Conservation (phyloP, 2,797 vertebrate species). For the Argentina silus region DNA sequence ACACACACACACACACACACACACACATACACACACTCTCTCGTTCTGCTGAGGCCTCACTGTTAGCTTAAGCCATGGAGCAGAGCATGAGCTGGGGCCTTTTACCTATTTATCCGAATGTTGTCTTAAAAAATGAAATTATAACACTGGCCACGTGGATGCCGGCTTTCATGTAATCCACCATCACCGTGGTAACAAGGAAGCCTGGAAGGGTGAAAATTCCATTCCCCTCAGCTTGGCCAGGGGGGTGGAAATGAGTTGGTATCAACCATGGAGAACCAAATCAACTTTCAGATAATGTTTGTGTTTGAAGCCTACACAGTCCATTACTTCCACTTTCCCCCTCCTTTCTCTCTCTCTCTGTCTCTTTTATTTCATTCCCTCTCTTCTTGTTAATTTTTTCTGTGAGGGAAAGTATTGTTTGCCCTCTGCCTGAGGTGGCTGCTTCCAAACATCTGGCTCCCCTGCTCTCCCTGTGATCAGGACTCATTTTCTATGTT, state of each 20-base stretch:
- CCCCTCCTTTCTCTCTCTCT: neutral
- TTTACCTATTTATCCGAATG: slow-evolving; percentile 1
- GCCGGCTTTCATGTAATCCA: neutral
- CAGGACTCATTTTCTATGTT: slow-evolving; percentile 67
- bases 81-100: neutral
- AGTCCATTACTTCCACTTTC: neutral
- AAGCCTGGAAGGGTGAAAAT: neutral
- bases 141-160: neutral
- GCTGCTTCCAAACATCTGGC: slow-evolving; percentile 66
- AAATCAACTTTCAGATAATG: neutral
- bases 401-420: slow-evolving; percentile 22
- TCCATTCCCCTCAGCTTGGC: neutral
- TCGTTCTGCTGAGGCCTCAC: neutral
- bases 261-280: neutral
- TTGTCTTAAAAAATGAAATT: neutral
- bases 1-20: neutral
- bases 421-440: slow-evolving; percentile 52
- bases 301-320: neutral
- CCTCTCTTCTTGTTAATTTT: neutral
- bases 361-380: neutral
- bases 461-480: slow-evolving; percentile 60
- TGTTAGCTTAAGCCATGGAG: neutral
- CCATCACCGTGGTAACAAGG: neutral
- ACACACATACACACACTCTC: neutral
- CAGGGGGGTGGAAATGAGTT: neutral